Evolutionary conservation across 2,797 vertebrate species (phyloP).

Genomic region (Takifugu rubripes): DNA sequence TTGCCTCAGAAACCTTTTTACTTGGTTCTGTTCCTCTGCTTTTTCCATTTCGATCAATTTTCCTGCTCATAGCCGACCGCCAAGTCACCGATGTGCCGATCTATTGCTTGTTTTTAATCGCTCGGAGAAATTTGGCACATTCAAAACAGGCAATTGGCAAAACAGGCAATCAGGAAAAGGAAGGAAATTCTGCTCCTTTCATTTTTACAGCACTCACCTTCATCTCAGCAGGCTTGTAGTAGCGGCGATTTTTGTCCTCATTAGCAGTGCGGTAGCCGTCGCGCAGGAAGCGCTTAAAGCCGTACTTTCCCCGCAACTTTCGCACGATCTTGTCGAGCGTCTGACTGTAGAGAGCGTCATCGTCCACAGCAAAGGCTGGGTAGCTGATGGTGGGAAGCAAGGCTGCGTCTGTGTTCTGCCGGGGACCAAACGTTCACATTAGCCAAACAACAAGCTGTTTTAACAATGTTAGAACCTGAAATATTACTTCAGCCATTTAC

Average conservation of each 20-base stretch:
- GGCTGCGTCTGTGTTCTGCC: slow-evolving; percentile 93
- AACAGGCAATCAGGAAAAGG: too few species aligned
- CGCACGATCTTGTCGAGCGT: slow-evolving; percentile 93
- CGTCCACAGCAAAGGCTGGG: slow-evolving; percentile 95
- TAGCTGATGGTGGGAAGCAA: slow-evolving; percentile 95
- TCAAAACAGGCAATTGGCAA: too few species aligned
- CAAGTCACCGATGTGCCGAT: too few species aligned
- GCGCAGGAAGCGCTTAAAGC: slow-evolving; percentile 93
- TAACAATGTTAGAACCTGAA: background rate
- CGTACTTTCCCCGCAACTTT: slow-evolving; percentile 90
- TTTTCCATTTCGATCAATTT: too few species aligned
- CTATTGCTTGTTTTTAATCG: too few species aligned
- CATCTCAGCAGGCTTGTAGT: slow-evolving; percentile 96
- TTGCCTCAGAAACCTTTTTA: too few species aligned
- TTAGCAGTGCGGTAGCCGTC: slow-evolving; percentile 92
- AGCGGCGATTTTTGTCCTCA: slow-evolving; percentile 87
- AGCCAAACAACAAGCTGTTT: background rate
- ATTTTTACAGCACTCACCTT: slow-evolving; percentile 77
- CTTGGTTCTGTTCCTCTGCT: too few species aligned
- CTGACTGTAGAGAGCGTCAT: slow-evolving; percentile 89
- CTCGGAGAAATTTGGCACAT: too few species aligned
- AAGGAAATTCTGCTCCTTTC: too few species aligned
- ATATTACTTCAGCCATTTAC: background rate
- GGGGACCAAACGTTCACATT: background rate
- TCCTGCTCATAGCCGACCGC: too few species aligned